Conservation (phyloP, 2,113 vertebrate species). For the Urocitellus parryii region DNA sequence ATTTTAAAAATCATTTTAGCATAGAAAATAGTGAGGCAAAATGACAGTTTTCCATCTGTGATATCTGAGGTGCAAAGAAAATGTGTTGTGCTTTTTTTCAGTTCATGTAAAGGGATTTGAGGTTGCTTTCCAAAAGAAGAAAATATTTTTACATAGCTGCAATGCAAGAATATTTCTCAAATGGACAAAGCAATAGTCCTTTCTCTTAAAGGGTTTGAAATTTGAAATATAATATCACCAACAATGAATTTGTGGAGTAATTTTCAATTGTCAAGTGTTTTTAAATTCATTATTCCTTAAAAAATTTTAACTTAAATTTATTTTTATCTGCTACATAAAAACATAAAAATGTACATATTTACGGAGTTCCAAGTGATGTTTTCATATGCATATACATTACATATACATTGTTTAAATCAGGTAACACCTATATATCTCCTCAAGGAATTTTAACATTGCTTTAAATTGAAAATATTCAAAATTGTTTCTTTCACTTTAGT, state of each 20-base stretch:
- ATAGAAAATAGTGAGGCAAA: conserved; percentile 67
- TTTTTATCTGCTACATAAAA: not conserved
- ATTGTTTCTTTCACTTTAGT: not conserved
- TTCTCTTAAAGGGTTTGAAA: not conserved
- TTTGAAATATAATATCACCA: not conserved
- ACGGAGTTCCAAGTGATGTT: no score
- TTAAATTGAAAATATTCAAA: not conserved
- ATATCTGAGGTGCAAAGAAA: conserved; percentile 74
- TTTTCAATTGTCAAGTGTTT: not conserved
- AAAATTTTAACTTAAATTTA: not conserved
- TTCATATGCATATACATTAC: not conserved
- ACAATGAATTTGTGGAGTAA: not conserved
- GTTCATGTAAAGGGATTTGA: conserved; percentile 41
- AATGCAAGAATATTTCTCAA: conserved; percentile 32
- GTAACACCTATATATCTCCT: not conserved
- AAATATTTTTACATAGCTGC: conserved; percentile 70
- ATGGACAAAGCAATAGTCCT: conserved; percentile 23
- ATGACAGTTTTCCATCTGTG: conserved; percentile 76
- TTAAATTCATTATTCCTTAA: not conserved
- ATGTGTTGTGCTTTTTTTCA: conserved; percentile 75
- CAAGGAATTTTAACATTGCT: not conserved
- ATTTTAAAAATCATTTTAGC: conserved; percentile 29
- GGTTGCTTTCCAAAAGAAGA: conserved; percentile 64
- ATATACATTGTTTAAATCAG: not conserved
- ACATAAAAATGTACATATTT: not conserved